Evolutionary conservation across 1,140 invertebrate genomes (phyloP), one percentile per base, ranked within the genome.

Genomic region (Tetramorium alpestre): DNA sequence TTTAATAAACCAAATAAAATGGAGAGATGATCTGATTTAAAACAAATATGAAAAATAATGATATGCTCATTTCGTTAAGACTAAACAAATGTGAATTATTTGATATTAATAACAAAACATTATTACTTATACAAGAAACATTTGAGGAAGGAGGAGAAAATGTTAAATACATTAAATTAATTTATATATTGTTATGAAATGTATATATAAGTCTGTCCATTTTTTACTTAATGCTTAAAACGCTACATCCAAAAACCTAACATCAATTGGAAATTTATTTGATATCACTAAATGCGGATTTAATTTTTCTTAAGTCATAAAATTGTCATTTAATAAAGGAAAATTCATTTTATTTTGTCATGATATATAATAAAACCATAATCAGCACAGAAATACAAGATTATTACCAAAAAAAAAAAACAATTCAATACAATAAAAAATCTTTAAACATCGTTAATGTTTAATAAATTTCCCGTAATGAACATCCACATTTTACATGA

Each of bases 161-260:
- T 80, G 6, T 86, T 86, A 47, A 47, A 58, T 78, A 69, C 25
- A 69, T 67, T 67, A 69, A 54, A 80, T 80, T 76, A 69, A 81
- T 81, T 70, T 80, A 25, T 78, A 60, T 86, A 47, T 80, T 80
- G 7, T 80, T 80, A 69, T 6, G 41, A 77, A 80, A 80, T 78
- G 62, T 85, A 64, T 69, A 25, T 47, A 69, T 77, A 85, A 76
- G 44, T 85, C 22, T 82, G 80, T 82, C 67, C 65, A 82, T 33
- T 82, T 70, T 82, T 72, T 72, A n/a, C 22, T 75, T 75, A 22
- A 47, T 84, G 38, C 41, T 49, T 58, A 82, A 72, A 41, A 67
- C 44, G 41, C 41, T 22, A 22, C 22, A 22, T 22, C 22, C 22
- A 22, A 22, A 22, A 22, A 22, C 22, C 22, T 72, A 70, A 76